Conservation (phyloP, 2,888 invertebrate genomes). For the Thalpophila matura region DNA sequence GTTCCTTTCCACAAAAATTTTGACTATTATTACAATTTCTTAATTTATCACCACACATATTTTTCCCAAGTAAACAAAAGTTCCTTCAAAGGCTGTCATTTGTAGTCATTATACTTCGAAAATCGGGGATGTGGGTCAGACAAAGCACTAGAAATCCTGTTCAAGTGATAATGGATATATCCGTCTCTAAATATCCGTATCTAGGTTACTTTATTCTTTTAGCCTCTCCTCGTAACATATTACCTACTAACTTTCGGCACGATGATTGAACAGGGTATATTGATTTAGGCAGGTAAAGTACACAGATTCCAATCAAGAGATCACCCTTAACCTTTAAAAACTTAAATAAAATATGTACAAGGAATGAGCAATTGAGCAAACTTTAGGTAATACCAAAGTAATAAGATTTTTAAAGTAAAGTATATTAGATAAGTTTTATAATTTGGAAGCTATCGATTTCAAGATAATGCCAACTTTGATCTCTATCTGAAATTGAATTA, state of each 20-base stretch:
- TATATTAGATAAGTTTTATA: conserved; percentile 32
- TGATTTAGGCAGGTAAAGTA: conserved; percentile 32
- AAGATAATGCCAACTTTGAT: conserved; percentile 28
- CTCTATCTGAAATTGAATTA: conserved; percentile 39
- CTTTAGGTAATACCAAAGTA: conserved; percentile 20
- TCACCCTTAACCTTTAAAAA: conserved; percentile 22
- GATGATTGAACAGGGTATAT: conserved; percentile 39
- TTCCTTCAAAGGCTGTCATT: no score
- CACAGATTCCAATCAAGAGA: conserved; percentile 32
- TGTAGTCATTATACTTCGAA: no score
- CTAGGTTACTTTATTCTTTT: conserved; percentile 21
- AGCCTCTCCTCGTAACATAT: conserved; percentile 18
- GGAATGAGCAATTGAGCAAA: conserved; percentile 20
- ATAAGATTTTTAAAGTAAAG: conserved; percentile 8
- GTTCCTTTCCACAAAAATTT: no score
- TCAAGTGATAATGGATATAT: not conserved
- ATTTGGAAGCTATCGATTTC: conserved; percentile 35
- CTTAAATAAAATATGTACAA: conserved; percentile 45
- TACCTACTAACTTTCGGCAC: conserved; percentile 28
- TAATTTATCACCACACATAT: no score
- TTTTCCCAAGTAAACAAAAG: no score
- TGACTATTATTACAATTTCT: no score
- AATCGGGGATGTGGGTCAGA: not conserved
- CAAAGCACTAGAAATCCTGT: not conserved
- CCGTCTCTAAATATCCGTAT: not conserved